phyloP scores from a whole-genome alignment of 2,113 vertebrate species.

The Poicephalus meyeri region DNA sequence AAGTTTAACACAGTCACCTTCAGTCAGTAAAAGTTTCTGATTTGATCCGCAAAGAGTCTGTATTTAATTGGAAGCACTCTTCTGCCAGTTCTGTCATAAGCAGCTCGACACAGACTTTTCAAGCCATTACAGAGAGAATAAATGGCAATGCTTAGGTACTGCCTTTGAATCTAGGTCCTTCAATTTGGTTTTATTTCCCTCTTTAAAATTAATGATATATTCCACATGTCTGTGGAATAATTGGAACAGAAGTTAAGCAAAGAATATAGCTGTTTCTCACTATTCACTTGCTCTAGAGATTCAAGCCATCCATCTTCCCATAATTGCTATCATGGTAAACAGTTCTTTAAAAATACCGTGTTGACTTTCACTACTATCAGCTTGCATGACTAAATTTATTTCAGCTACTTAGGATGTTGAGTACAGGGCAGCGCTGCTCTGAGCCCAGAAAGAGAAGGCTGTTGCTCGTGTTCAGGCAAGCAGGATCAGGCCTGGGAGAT shows the following conservation, averaged over 20 bases:
- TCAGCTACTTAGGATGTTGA: neutral
- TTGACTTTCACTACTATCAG: neutral
- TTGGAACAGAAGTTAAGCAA: conserved; percentile 22
- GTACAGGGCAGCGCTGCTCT: neutral
- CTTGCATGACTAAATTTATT: neutral
- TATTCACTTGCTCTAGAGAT: neutral
- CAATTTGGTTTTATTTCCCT: conserved; percentile 44
- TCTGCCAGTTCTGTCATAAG: neutral
- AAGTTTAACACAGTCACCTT: conserved; percentile 24
- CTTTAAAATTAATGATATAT: conserved; percentile 64
- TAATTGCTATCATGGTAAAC: conserved; percentile 6
- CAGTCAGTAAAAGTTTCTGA: conserved; percentile 5
- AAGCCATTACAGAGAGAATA: conserved; percentile 17
- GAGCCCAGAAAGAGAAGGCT: neutral
- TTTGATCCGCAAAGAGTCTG: neutral
- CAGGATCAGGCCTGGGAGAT: neutral
- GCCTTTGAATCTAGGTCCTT: conserved; percentile 44
- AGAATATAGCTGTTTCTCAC: neutral
- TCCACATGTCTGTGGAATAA: conserved; percentile 17
- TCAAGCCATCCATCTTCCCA: conserved; percentile 24
- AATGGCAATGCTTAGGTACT: neutral
- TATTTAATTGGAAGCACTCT: conserved; percentile 50
- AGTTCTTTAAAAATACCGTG: neutral
- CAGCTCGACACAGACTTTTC: conserved; percentile 11
- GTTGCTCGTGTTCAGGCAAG: neutral